Evolutionary conservation across 2,888 invertebrate species (phyloP).

Genomic region (Ochropacha duplaris): DNA sequence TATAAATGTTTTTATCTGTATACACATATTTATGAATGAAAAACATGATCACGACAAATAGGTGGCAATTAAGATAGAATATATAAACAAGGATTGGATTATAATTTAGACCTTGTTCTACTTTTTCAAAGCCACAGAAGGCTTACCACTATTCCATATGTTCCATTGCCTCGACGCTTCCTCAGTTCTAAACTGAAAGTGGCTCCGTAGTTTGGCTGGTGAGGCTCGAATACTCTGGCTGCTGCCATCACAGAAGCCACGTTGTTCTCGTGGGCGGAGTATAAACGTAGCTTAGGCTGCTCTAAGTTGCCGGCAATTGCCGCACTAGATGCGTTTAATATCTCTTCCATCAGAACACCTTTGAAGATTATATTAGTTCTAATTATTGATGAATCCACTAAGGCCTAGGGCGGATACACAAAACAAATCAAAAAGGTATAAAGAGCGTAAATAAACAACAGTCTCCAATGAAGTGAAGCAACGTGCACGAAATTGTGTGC

Average conservation of each 20-base stretch:
- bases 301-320: conserved; percentile 64
- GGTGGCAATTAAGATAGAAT: neutral
- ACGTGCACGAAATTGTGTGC: too few species aligned
- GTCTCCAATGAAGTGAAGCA: too few species aligned
- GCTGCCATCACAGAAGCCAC: conserved; percentile 83
- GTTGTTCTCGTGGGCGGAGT: conserved; percentile 86
- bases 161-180: conserved; percentile 36
- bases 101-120: neutral
- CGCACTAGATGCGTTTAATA: conserved; percentile 70
- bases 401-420: neutral
- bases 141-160: conserved; percentile 74
- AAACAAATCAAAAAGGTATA: too few species aligned
- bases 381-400: neutral
- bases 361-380: conserved; percentile 12
- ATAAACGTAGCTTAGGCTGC: conserved; percentile 72
- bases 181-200: conserved; percentile 82
- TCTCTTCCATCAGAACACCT: conserved; percentile 78
- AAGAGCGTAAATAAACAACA: too few species aligned
- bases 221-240: conserved; percentile 78
- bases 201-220: conserved; percentile 83
- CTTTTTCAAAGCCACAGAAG: conserved; percentile 1
- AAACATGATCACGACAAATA: neutral
- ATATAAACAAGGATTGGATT: neutral
- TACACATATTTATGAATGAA: neutral
- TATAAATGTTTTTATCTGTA: neutral